phyloP scores from a whole-genome alignment of 2,888 invertebrate species.

The Clostera curtula region DNA sequence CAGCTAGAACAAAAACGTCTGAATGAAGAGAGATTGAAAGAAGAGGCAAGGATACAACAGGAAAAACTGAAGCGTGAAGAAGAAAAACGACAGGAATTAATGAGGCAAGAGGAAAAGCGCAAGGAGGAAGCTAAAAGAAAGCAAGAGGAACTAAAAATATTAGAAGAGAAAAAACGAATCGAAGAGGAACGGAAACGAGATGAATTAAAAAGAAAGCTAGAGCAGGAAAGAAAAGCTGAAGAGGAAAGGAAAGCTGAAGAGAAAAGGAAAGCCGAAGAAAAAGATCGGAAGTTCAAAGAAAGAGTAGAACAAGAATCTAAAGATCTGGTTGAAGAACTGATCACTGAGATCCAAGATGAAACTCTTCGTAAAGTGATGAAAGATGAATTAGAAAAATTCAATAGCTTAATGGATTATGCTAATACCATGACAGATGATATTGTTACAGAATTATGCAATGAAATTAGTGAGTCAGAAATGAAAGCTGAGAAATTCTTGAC shows the following conservation, averaged over 20 bases:
- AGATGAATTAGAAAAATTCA: slow-evolving; percentile 45
- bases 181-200: slow-evolving; percentile 45
- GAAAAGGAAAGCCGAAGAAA: slow-evolving; percentile 46
- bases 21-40: slow-evolving; percentile 30
- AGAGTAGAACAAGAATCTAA: slow-evolving; percentile 50
- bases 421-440: slow-evolving; percentile 39
- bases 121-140: slow-evolving; percentile 23
- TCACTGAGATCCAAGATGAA: slow-evolving; percentile 42
- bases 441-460: slow-evolving; percentile 38
- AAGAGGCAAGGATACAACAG: slow-evolving; percentile 30
- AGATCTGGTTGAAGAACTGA: slow-evolving; percentile 42
- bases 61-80: slow-evolving; percentile 26
- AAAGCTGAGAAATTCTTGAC: slow-evolving; percentile 51
- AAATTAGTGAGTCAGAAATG: slow-evolving; percentile 49
- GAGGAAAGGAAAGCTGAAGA: slow-evolving; percentile 47
- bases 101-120: slow-evolving; percentile 24
- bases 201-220: slow-evolving; percentile 42
- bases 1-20: slow-evolving; percentile 18
- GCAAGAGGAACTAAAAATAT: slow-evolving; percentile 23
- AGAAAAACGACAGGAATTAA: slow-evolving; percentile 25
- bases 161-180: slow-evolving; percentile 40
- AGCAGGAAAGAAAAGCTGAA: slow-evolving; percentile 50
- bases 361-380: slow-evolving; percentile 33
- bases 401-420: slow-evolving; percentile 38
- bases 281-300: slow-evolving; percentile 42